Evolutionary conservation across 2,888 invertebrate genomes (phyloP).

Genomic region (Cynaeus angustus): DNA sequence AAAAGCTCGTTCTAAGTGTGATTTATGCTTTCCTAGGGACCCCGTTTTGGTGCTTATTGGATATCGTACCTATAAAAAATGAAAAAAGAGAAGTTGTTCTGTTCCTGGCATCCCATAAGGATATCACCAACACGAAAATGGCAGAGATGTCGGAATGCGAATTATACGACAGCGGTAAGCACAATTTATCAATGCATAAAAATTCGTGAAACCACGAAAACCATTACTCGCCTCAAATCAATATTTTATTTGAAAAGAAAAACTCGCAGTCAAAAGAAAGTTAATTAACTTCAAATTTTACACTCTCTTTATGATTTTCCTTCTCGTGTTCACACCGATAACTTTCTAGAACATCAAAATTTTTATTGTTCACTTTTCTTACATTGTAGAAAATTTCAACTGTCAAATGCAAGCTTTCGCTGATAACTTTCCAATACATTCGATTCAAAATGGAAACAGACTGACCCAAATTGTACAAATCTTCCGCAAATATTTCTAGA

Average conservation of each 20-base stretch:
- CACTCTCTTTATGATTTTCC: not conserved
- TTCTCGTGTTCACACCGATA: not conserved
- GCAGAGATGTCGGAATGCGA: slow-evolving; percentile 89
- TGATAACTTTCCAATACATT: not conserved
- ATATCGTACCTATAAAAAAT: slow-evolving; percentile 98
- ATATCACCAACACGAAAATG: slow-evolving; percentile 94
- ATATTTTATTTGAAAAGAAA: too few species aligned
- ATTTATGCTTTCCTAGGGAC: slow-evolving; percentile 77
- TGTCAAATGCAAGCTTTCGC: not conserved
- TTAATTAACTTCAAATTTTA: too few species aligned
- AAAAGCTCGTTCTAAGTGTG: slow-evolving; percentile 18
- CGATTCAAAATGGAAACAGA: slow-evolving; percentile 11
- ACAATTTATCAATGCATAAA: slow-evolving; percentile 22
- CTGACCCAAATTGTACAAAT: slow-evolving; percentile 13
- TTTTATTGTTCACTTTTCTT: not conserved
- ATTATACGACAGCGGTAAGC: slow-evolving; percentile 90
- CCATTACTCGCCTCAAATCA: too few species aligned
- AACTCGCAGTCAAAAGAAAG: too few species aligned
- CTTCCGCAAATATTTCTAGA: not conserved
- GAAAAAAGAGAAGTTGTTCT: slow-evolving; percentile 97
- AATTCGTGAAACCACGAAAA: not conserved
- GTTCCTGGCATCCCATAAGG: slow-evolving; percentile 97
- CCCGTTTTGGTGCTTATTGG: slow-evolving; percentile 96
- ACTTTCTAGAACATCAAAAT: not conserved
- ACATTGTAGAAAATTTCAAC: not conserved